These are phyloP conservation scores for Botrylloides violaceus DNA, from an alignment of 23 tunicate genomes.

Conservation along the genomic window DNA sequence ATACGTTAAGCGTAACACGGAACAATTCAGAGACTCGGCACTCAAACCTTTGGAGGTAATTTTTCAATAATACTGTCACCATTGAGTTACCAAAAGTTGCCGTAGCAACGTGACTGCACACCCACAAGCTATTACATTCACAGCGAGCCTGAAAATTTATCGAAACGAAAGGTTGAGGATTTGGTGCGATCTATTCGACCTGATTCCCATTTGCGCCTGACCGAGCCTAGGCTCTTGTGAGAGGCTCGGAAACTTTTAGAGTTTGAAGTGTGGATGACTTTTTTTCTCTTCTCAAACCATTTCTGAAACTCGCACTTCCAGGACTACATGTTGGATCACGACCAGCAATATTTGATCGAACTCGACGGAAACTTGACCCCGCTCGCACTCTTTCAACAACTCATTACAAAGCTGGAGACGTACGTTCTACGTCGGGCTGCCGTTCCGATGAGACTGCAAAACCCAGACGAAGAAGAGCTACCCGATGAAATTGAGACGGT, in stretches of 20 bases:
- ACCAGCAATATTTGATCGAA: constrained; percentile 75
- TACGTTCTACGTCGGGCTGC: constrained; percentile 48
- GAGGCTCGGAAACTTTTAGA: no score
- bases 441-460: constrained; percentile 55
- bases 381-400: constrained; percentile 43
- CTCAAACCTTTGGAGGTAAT: constrained; percentile 41
- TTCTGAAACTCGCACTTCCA: constrained; percentile 23
- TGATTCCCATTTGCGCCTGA: no score
- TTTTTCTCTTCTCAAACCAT: background rate
- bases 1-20: constrained; percentile 15
- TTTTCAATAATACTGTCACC: no score
- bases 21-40: constrained; percentile 42
- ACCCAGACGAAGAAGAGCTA: constrained; percentile 59
- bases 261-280: no score
- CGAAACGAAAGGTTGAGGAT: no score
- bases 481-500: constrained; percentile 91
- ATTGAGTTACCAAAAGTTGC: no score
- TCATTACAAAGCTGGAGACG: constrained; percentile 58
- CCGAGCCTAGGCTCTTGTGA: no score
- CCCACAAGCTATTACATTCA: no score
- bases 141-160: no score
- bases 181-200: no score
- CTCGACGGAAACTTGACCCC: constrained; percentile 69
- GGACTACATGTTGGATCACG: constrained; percentile 60
- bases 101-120: no score